Evolutionary conservation across 2,888 invertebrate species (phyloP).

Genomic region (Eupithecia subfuscata): DNA sequence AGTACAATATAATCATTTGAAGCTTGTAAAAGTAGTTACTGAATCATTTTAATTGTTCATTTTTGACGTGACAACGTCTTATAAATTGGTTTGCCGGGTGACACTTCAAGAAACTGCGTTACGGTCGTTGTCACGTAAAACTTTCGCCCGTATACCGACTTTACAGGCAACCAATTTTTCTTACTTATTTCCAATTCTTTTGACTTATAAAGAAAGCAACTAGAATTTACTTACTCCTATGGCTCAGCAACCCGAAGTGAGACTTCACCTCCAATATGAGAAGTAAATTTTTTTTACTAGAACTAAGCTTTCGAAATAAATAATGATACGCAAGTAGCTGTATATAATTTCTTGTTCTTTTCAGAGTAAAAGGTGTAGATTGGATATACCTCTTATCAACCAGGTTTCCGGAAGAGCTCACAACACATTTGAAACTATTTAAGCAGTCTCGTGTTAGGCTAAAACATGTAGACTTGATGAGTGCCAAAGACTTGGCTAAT

Average conservation of each 20-base stretch:
- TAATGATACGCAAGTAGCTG: neutral
- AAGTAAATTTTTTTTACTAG: neutral
- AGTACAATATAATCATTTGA: too few species aligned
- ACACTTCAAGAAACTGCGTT: too few species aligned
- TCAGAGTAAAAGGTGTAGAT: slow-evolving; percentile 91
- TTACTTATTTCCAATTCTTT: too few species aligned
- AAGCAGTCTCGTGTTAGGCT: slow-evolving; percentile 88
- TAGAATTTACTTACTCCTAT: neutral
- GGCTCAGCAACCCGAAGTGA: neutral
- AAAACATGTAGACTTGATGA: slow-evolving; percentile 74
- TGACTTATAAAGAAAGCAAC: neutral
- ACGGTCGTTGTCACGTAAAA: too few species aligned
- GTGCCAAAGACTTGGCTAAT: slow-evolving; percentile 73
- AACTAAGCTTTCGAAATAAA: neutral
- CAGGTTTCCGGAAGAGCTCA: slow-evolving; percentile 94
- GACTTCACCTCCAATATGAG: neutral
- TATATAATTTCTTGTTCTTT: neutral
- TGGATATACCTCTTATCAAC: slow-evolving; percentile 96
- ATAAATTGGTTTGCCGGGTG: too few species aligned
- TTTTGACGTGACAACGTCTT: too few species aligned
- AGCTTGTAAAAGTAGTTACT: neutral
- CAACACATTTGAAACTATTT: slow-evolving; percentile 93
- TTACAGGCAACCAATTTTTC: too few species aligned
- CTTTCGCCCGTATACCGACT: too few species aligned
- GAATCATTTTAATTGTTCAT: neutral